Conservation (phyloP, 2,797 vertebrate genomes). For the Atherinosoma microstoma region DNA sequence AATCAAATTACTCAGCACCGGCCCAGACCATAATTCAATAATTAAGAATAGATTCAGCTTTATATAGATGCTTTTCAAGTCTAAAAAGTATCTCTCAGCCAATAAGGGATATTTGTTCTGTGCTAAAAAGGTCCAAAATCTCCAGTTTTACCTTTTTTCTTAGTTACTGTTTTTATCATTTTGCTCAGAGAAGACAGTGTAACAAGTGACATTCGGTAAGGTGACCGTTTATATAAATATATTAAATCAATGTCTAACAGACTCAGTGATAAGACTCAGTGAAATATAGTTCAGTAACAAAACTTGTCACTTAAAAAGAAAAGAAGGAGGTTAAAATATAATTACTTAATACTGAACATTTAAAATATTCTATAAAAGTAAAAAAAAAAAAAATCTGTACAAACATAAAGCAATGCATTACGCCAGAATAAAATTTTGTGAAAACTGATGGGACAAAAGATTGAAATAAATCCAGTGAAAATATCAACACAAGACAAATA, state of each 20-base stretch:
- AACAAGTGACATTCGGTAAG: conserved; percentile 50
- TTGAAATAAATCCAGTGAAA: conserved; percentile 78
- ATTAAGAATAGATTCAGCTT: conserved; percentile 46
- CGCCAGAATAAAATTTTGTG: conserved; percentile 62
- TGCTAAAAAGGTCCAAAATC: conserved; percentile 68
- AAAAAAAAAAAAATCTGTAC: conserved; percentile 61
- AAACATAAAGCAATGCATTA: conserved; percentile 71
- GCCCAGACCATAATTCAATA: conserved; percentile 36
- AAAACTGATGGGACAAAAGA: conserved; percentile 57
- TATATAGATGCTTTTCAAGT: conserved; percentile 34
- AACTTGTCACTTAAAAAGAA: conserved; percentile 81
- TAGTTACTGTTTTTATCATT: conserved; percentile 21
- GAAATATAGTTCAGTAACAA: conserved; percentile 74
- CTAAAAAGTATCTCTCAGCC: conserved; percentile 41
- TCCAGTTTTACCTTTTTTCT: conserved; percentile 39
- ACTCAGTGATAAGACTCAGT: conserved; percentile 82
- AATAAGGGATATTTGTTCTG: conserved; percentile 50
- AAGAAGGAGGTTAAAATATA: conserved; percentile 77
- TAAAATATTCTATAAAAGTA: conserved; percentile 73
- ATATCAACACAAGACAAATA: conserved; percentile 87
- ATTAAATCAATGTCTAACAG: conserved; percentile 72
- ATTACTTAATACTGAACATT: conserved; percentile 85
- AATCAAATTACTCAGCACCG: conserved; percentile 54
- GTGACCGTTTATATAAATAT: conserved; percentile 51
- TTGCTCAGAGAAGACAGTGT: conserved; percentile 38